Conservation (phyloP, 2,888 invertebrate species). For the Phymatocera aterrima region DNA sequence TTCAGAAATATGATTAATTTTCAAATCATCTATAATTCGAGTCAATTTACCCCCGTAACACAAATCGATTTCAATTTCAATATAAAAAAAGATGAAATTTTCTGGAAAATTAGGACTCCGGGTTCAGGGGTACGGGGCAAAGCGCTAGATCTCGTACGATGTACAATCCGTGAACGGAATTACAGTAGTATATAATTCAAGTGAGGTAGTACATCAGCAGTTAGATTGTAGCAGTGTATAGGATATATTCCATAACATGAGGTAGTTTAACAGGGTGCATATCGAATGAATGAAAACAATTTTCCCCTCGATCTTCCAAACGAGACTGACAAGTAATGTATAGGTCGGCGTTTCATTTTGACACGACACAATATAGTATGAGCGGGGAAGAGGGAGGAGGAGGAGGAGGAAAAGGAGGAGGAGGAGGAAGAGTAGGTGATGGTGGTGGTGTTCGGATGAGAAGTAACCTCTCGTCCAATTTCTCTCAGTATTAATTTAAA, state of each 20-base stretch:
- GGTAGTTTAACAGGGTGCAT: neutral
- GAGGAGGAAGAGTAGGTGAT: too few relatives aligned
- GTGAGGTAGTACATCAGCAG: neutral
- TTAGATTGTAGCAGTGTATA: neutral
- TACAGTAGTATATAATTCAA: neutral
- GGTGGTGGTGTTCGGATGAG: too few relatives aligned
- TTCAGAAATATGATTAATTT: too few relatives aligned
- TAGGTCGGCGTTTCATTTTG: neutral
- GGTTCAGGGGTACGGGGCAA: too few relatives aligned
- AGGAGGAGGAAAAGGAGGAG: neutral
- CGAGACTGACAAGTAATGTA: neutral
- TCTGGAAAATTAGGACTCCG: too few relatives aligned
- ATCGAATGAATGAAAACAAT: constrained; percentile 28
- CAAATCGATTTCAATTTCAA: too few relatives aligned
- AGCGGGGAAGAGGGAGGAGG: neutral
- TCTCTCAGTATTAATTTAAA: constrained; percentile 22
- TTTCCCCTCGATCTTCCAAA: neutral
- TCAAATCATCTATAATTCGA: too few relatives aligned
- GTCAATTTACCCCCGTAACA: too few relatives aligned
- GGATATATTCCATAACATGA: too few relatives aligned
- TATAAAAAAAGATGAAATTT: too few relatives aligned
- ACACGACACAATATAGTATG: neutral
- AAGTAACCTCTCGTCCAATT: constrained; percentile 6
- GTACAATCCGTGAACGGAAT: too few relatives aligned
- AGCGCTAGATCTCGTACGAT: too few relatives aligned